Conservation (phyloP, 2,113 vertebrate species). For the Heterochromis multidens region DNA sequence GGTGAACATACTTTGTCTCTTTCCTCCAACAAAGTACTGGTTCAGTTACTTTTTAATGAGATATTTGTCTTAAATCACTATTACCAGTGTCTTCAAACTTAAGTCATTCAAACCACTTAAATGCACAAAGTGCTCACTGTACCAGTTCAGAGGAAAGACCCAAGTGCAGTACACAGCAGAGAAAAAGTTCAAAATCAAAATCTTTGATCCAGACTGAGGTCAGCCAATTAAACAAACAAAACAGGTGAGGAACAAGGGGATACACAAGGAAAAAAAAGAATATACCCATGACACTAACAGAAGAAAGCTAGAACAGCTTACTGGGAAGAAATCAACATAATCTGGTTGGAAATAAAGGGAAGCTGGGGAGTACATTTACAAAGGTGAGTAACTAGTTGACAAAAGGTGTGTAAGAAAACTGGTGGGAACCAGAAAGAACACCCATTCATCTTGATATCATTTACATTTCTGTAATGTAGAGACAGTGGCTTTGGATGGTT, state of each 20-base stretch:
- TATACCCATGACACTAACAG: neutral
- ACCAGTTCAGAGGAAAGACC: neutral
- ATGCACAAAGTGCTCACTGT: neutral
- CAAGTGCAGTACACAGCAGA: neutral
- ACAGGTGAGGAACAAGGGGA: neutral
- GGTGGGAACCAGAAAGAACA: neutral
- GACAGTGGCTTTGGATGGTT: neutral
- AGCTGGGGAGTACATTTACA: neutral
- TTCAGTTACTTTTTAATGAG: neutral
- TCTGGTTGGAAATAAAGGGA: neutral
- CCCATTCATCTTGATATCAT: too few relatives aligned
- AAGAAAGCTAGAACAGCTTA: neutral
- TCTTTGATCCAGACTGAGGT: neutral
- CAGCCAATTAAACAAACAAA: neutral
- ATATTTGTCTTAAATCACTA: neutral
- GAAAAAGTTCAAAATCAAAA: neutral
- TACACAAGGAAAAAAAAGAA: neutral
- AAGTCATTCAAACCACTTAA: neutral
- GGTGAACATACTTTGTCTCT: neutral
- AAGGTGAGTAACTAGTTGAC: neutral
- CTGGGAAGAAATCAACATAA: neutral
- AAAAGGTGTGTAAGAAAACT: neutral
- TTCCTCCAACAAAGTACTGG: neutral
- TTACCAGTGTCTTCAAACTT: neutral
- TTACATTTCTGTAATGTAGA: too few relatives aligned